These are phyloP conservation scores for Serranus cabrilla DNA, from an alignment of 2,797 vertebrate species.

Conservation along the genomic window DNA sequence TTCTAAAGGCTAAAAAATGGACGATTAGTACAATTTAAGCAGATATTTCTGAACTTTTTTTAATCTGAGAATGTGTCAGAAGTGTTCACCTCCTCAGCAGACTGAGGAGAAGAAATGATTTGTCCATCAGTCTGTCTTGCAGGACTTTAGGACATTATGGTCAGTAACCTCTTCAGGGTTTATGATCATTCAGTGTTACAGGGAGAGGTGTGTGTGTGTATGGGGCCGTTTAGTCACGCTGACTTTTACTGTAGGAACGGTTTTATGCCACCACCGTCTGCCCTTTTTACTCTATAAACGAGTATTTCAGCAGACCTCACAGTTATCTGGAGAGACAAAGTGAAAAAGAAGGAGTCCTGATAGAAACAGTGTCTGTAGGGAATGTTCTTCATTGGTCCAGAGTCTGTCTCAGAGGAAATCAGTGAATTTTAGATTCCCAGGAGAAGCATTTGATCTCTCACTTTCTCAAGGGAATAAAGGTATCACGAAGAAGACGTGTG, in stretches of 20 bases:
- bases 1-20: slow-evolving; percentile 6
- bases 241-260: slow-evolving; percentile 70
- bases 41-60: slow-evolving; percentile 39
- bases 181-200: slow-evolving; percentile 40
- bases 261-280: slow-evolving; percentile 52
- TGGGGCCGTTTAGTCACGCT: slow-evolving; percentile 49
- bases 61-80: neutral
- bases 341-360: slow-evolving; percentile 14
- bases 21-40: slow-evolving; percentile 23
- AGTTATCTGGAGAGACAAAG: slow-evolving; percentile 29
- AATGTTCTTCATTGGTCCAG: too few relatives aligned
- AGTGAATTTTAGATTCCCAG: slow-evolving; percentile 37
- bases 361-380: neutral
- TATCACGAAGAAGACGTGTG: neutral
- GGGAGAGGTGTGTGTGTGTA: neutral
- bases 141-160: slow-evolving; percentile 8
- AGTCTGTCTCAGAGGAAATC: slow-evolving; percentile 40
- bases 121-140: slow-evolving; percentile 16
- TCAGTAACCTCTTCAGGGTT: slow-evolving; percentile 49
- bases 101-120: slow-evolving; percentile 7
- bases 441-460: slow-evolving; percentile 36
- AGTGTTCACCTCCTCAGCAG: neutral
- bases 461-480: slow-evolving; percentile 18
- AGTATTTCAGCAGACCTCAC: slow-evolving; percentile 41
- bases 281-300: slow-evolving; percentile 28